Evolutionary conservation across 2,113 vertebrate genomes (phyloP).

Genomic region (Mionectes macconnelli): DNA sequence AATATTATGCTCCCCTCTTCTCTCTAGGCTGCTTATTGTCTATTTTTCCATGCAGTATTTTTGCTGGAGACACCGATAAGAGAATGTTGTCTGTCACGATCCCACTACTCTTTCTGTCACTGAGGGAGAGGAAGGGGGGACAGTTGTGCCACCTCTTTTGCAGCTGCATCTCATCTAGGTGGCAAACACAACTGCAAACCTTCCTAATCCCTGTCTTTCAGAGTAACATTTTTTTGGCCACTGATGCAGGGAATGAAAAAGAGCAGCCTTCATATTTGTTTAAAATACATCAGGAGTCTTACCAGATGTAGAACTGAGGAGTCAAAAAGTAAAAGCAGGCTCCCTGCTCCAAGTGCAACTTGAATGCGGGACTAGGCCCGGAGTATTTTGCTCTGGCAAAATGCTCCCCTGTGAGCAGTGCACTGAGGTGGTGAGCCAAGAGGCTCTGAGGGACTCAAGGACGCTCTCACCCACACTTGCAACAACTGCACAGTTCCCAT

Average conservation of each 20-base stretch:
- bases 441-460: background rate
- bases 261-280: background rate
- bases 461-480: background rate
- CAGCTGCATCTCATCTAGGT: background rate
- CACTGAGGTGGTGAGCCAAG: background rate
- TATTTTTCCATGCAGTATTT: background rate
- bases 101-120: background rate
- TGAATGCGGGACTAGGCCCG: background rate
- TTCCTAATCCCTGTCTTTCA: background rate
- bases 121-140: background rate
- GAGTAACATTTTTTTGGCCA: background rate
- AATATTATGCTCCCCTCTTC: background rate
- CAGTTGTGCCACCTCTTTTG: background rate
- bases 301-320: background rate
- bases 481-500: background rate
- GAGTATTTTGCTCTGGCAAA: background rate
- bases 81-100: rapidly evolving
- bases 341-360: background rate
- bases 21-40: background rate
- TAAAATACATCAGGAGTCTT: background rate
- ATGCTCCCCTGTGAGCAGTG: background rate
- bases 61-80: background rate
- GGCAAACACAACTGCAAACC: background rate
- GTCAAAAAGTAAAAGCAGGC: background rate
- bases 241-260: background rate